Conservation (phyloP, 2,888 invertebrate species). For the Eupithecia abbreviata region DNA sequence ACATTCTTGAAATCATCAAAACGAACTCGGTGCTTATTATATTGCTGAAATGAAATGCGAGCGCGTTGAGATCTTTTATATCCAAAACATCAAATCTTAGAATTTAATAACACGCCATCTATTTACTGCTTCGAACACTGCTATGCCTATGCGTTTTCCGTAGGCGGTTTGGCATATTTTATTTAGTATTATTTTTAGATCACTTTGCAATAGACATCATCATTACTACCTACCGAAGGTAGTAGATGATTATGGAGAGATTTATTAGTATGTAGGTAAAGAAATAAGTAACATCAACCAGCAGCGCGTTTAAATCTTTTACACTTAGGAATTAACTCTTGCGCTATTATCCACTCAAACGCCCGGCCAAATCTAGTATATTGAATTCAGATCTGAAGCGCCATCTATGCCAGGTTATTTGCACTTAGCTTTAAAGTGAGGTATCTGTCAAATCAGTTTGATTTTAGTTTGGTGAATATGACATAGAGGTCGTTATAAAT, state of each 20-base stretch:
- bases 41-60: background rate
- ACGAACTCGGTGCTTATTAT: background rate
- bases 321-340: conserved; percentile 10
- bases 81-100: background rate
- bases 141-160: background rate
- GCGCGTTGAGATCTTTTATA: conserved; percentile 53
- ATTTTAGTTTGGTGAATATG: background rate
- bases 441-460: background rate
- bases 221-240: background rate
- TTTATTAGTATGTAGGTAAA: background rate
- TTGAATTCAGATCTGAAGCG: background rate
- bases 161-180: too few relatives aligned
- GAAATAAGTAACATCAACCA: background rate
- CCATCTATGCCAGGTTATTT: background rate
- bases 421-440: background rate
- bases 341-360: background rate
- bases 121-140: background rate
- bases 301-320: conserved; percentile 51
- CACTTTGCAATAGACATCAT: background rate
- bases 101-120: background rate
- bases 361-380: background rate
- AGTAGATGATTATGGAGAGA: background rate
- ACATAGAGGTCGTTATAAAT: background rate
- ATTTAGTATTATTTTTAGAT: background rate
- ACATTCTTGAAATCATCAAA: background rate